These are phyloP conservation scores for Threskiornis aethiopicus DNA, from an alignment of 2,797 vertebrate species.

Conservation along the genomic window DNA sequence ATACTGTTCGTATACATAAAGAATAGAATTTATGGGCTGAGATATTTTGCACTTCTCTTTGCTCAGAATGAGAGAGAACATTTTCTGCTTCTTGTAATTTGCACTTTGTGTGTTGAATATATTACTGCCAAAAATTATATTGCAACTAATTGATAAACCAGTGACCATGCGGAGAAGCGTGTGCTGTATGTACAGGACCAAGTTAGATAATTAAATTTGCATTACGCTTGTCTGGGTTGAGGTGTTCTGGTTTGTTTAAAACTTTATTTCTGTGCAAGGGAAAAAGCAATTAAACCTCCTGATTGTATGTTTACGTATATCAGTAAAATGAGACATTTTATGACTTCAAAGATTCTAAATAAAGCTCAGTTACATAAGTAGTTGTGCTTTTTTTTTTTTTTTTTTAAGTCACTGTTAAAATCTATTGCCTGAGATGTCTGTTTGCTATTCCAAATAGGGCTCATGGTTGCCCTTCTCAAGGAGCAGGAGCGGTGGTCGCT, in stretches of 20 bases:
- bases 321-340: slow-evolving; percentile 53
- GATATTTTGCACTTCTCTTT: slow-evolving; percentile 25
- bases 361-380: slow-evolving; percentile 51
- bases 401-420: not conserved
- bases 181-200: slow-evolving; percentile 14
- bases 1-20: not conserved
- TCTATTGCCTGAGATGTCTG: not conserved
- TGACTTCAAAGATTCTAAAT: slow-evolving; percentile 68
- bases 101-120: slow-evolving; percentile 41
- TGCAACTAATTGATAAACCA: slow-evolving; percentile 34
- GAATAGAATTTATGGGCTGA: slow-evolving; percentile 34
- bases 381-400: not conserved
- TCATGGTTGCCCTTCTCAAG: not conserved
- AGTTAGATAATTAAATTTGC: not conserved
- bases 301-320: slow-evolving; percentile 45
- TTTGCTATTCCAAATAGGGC: not conserved
- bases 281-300: slow-evolving; percentile 34
- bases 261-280: slow-evolving; percentile 32
- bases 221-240: not conserved
- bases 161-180: not conserved
- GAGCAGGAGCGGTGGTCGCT: not conserved
- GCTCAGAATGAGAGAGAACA: slow-evolving; percentile 28
- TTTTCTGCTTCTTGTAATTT: slow-evolving; percentile 54
- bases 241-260: slow-evolving; percentile 45
- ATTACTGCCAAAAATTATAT: slow-evolving; percentile 42